These are phyloP conservation scores for Heterotilapia buettikoferi DNA, from an alignment of 2,113 vertebrate genomes.

Conservation along the genomic window DNA sequence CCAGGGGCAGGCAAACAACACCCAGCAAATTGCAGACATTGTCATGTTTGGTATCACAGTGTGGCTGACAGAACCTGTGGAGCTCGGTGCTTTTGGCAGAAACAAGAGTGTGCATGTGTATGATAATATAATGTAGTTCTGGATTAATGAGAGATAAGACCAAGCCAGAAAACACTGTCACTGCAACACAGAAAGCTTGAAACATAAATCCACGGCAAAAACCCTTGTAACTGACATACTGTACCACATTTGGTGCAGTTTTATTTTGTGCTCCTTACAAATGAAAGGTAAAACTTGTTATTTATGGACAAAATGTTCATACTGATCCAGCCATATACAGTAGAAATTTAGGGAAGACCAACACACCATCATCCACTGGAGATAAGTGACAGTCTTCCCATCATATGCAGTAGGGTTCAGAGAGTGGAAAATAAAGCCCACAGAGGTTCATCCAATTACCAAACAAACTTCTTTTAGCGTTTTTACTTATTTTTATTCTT, in stretches of 20 bases:
- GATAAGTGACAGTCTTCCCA: constrained; percentile 48
- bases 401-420: constrained; percentile 25
- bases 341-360: constrained; percentile 1
- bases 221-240: not conserved
- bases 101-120: constrained; percentile 40
- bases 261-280: not conserved
- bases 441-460: constrained; percentile 32
- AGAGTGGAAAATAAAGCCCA: constrained; percentile 12
- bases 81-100: constrained; percentile 38
- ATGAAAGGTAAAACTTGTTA: not conserved
- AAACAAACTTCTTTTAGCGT: constrained; percentile 39
- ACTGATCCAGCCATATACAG: not conserved
- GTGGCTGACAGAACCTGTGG: constrained; percentile 60
- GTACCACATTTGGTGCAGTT: not conserved
- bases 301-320: not conserved
- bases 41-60: constrained; percentile 61
- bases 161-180: constrained; percentile 29
- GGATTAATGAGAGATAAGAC: constrained; percentile 60
- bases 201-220: not conserved
- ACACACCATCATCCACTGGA: constrained; percentile 31
- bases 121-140: constrained; percentile 19
- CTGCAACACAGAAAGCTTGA: not conserved
- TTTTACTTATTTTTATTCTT: constrained; percentile 41
- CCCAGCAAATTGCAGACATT: constrained; percentile 63
- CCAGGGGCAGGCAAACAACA: constrained; percentile 53